A percentile compares a stretch with the other conserved stretches of the same genome.
Conservation (phyloP, 2,888 invertebrate genomes). For the Ophion costatus region DNA sequence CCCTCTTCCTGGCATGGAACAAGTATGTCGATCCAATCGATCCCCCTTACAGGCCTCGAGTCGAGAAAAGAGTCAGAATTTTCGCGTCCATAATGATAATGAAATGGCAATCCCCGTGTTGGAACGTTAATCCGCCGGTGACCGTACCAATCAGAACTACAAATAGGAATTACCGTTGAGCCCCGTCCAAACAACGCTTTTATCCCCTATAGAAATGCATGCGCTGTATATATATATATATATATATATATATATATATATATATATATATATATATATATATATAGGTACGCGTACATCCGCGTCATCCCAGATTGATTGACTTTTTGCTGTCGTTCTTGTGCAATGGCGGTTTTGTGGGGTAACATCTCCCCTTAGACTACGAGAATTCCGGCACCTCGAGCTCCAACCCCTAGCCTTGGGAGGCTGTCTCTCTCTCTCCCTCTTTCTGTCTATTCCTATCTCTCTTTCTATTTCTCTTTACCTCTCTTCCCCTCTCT, state of each 20-base stretch:
- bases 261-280: background rate
- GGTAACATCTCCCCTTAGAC: constrained; percentile 20
- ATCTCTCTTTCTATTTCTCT: no score
- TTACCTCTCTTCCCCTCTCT: no score
- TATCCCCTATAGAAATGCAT: constrained; percentile 28
- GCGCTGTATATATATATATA: background rate
- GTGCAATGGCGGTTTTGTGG: constrained; percentile 52
- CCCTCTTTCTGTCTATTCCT: background rate
- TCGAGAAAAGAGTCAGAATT: constrained; percentile 31
- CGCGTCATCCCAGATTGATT: constrained; percentile 75
- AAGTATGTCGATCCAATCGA: constrained; percentile 49
- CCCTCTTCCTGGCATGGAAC: constrained; percentile 27
- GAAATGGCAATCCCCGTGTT: constrained; percentile 58
- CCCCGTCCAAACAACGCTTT: constrained; percentile 80
- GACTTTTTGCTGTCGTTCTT: constrained; percentile 76
- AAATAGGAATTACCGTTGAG: constrained; percentile 82
- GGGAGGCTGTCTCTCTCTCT: background rate
- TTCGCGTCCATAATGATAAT: constrained; percentile 56
- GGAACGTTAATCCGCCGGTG: constrained; percentile 45
- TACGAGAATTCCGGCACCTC: constrained; percentile 40
- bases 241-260: background rate
- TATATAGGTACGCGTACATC: constrained; percentile 15
- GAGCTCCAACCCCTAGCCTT: constrained; percentile 16
- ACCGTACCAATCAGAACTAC: constrained; percentile 73
- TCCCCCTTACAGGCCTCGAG: background rate